A percentile compares a stretch with the other conserved stretches of the same genome.
Conservation (phyloP, 2,113 vertebrate genomes). For the Siphamia tubifer region DNA sequence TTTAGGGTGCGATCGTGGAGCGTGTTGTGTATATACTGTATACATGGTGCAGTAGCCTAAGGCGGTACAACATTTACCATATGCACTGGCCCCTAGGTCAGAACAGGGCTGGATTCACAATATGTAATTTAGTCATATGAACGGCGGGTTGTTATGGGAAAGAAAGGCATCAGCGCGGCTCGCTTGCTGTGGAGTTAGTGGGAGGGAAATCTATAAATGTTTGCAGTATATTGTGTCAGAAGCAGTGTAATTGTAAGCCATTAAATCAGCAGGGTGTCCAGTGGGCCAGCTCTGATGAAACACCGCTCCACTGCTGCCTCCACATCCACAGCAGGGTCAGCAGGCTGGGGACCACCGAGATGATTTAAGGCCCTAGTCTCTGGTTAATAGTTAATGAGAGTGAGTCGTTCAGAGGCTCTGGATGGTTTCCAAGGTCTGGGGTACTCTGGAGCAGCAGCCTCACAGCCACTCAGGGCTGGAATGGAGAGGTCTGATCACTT, state of each 20-base stretch:
- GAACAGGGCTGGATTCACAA: neutral
- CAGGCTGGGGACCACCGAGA: constrained; percentile 52
- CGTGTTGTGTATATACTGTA: neutral
- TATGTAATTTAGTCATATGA: constrained; percentile 39
- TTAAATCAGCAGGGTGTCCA: constrained; percentile 67
- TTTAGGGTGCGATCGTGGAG: neutral
- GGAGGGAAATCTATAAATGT: constrained; percentile 67
- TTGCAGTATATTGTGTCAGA: constrained; percentile 65
- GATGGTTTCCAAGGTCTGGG: constrained; percentile 39
- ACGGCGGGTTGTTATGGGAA: neutral
- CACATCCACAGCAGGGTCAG: constrained; percentile 63
- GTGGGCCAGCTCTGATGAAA: constrained; percentile 56
- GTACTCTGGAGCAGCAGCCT: constrained; percentile 25
- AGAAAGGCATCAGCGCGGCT: neutral
- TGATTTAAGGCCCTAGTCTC: constrained; percentile 62
- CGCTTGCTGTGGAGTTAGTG: constrained; percentile 33
- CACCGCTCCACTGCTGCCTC: constrained; percentile 30
- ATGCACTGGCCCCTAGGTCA: constrained; percentile 18
- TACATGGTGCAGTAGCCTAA: neutral
- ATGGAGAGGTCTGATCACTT: constrained; percentile 51
- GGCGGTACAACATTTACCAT: constrained; percentile 15
- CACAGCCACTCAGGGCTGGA: constrained; percentile 1
- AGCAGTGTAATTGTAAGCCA: constrained; percentile 67
- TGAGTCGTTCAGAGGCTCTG: constrained; percentile 39
- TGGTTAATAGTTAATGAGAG: constrained; percentile 71